Evolutionary conservation across 2,888 invertebrate genomes (phyloP).

Genomic region (Heliconius ethilla): DNA sequence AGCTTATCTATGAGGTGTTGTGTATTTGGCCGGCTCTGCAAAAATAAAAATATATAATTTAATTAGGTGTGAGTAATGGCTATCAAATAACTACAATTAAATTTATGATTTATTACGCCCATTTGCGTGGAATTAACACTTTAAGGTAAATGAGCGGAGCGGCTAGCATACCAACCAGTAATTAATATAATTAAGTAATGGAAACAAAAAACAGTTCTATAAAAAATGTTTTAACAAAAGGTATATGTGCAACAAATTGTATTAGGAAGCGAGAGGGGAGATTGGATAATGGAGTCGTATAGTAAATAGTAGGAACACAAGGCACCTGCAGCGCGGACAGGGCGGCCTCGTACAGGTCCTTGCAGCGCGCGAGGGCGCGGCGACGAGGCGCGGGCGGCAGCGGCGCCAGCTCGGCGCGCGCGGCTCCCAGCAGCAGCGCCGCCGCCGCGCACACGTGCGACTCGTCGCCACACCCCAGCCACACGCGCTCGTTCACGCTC

Average conservation of each 20-base stretch:
- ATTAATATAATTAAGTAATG: not conserved
- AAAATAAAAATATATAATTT: constrained; percentile 43
- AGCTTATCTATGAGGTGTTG: constrained; percentile 72
- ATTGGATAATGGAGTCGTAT: too few relatives aligned
- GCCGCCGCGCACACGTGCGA: constrained; percentile 91
- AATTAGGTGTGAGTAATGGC: too few relatives aligned
- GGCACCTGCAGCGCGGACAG: constrained; percentile 71
- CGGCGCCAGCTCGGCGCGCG: constrained; percentile 86
- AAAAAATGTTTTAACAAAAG: too few relatives aligned
- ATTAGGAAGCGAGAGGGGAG: too few relatives aligned
- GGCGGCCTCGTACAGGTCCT: constrained; percentile 74
- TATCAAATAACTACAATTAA: not conserved
- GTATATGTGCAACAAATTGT: too few relatives aligned
- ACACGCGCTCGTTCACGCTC: constrained; percentile 91
- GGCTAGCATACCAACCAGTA: not conserved
- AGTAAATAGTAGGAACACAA: not conserved
- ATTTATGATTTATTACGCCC: not conserved
- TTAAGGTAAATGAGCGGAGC: not conserved
- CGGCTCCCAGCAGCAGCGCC: constrained; percentile 87
- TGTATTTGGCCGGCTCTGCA: constrained; percentile 73
- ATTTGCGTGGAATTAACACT: not conserved
- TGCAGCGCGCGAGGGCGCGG: constrained; percentile 71
- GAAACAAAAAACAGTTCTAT: not conserved
- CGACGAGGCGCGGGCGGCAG: constrained; percentile 75
- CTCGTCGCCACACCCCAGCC: constrained; percentile 92